Evolutionary conservation across 2,888 invertebrate genomes (phyloP).

Genomic region (Pollenia amentaria): DNA sequence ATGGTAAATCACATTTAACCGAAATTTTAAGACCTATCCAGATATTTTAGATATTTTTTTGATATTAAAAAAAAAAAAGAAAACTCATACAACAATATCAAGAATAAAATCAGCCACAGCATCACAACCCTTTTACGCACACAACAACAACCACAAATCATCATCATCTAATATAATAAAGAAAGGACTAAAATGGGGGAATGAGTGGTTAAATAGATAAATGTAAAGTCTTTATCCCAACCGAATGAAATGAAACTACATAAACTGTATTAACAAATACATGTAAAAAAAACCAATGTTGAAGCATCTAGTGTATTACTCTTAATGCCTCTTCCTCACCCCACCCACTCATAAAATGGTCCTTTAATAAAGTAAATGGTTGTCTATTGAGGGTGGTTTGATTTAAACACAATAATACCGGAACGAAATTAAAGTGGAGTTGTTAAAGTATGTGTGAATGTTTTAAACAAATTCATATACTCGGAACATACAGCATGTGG

Average conservation of each 20-base stretch:
- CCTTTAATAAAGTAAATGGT: constrained; percentile 71
- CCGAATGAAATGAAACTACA: constrained; percentile 72
- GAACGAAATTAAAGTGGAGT: constrained; percentile 71
- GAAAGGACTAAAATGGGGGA: constrained; percentile 14
- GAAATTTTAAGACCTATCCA: too few species aligned
- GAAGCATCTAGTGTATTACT: constrained; percentile 51
- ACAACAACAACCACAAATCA: neutral
- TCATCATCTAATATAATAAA: constrained; percentile 26
- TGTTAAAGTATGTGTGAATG: constrained; percentile 37
- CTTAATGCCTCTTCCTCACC: constrained; percentile 22
- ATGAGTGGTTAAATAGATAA: constrained; percentile 58
- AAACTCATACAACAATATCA: constrained; percentile 10
- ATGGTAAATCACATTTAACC: too few species aligned
- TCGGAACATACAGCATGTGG: neutral
- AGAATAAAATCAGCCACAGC: constrained; percentile 18
- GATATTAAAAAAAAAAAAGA: too few species aligned
- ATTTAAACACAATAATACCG: constrained; percentile 65
- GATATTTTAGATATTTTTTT: too few species aligned
- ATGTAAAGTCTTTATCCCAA: constrained; percentile 62
- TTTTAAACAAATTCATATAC: constrained; percentile 20
- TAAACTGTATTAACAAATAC: constrained; percentile 51
- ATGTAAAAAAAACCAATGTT: neutral
- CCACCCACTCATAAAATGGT: neutral
- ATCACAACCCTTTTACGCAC: constrained; percentile 64
- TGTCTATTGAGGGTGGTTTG: constrained; percentile 50